These are phyloP conservation scores for Corynorhinus townsendii DNA, from an alignment of 2,113 vertebrate species.

Conservation along the genomic window DNA sequence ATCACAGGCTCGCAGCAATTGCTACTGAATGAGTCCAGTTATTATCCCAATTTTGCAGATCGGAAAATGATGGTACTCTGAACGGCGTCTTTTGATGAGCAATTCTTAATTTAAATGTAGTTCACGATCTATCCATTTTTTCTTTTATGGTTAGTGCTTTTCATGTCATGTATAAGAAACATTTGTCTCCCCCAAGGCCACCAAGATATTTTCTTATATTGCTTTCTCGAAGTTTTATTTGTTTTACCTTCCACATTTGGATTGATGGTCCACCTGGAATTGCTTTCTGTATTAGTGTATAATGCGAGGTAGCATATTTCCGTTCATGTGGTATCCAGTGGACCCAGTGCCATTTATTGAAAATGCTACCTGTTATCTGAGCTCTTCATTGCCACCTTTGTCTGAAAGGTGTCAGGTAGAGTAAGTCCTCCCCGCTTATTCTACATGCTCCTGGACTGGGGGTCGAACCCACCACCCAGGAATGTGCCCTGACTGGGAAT, in stretches of 20 bases:
- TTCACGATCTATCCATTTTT: not conserved
- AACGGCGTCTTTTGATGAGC: not conserved
- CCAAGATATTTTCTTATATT: not conserved
- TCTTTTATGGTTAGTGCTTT: not conserved
- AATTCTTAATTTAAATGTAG: not conserved
- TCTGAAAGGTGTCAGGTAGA: not conserved
- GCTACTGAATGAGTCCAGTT: not conserved
- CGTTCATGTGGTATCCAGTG: fast-evolving
- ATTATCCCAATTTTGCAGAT: not conserved
- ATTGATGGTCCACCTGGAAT: not conserved
- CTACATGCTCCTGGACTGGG: not conserved
- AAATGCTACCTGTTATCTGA: not conserved
- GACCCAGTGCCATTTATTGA: not conserved
- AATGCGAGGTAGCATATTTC: not conserved
- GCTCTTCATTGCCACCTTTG: not conserved
- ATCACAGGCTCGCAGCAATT: not conserved
- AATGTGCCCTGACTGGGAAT: not conserved
- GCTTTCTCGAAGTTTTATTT: not conserved
- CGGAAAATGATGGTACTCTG: not conserved
- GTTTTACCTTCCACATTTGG: not conserved
- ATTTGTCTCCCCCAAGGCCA: not conserved
- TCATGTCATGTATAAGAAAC: not conserved
- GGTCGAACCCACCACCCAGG: not conserved
- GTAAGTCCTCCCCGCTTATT: not conserved
- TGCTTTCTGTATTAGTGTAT: not conserved